Conservation (phyloP, 2,797 vertebrate species). For the Eulemur mongoz region DNA sequence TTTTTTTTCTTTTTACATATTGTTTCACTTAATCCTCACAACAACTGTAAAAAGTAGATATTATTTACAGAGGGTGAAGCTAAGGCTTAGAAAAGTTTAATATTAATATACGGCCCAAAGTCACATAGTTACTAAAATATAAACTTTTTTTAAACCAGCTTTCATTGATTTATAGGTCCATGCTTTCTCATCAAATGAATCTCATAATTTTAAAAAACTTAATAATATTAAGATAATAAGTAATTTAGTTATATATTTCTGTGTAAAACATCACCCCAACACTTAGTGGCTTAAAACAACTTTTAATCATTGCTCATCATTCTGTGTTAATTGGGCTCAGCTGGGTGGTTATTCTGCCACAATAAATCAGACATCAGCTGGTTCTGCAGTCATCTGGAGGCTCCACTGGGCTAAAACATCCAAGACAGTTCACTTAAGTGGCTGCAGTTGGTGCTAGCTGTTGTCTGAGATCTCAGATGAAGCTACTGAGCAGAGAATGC, state of each 20-base stretch:
- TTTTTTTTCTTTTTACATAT: neutral
- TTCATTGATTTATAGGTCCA: neutral
- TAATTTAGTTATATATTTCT: neutral
- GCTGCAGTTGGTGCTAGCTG: neutral
- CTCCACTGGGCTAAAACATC: neutral
- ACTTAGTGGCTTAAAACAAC: neutral
- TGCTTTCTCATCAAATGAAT: neutral
- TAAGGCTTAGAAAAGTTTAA: constrained; percentile 1
- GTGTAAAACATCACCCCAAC: neutral
- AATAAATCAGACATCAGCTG: neutral
- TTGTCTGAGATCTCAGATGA: neutral
- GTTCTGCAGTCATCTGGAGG: neutral
- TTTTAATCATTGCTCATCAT: neutral
- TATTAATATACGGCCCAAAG: neutral
- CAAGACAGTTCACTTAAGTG: neutral
- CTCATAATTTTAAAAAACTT: neutral
- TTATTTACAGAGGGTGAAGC: neutral
- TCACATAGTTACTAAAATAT: neutral
- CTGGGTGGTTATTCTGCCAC: neutral
- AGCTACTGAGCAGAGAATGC: neutral
- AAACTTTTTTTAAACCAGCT: neutral
- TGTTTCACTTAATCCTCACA: neutral
- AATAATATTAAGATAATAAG: neutral
- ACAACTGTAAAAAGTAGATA: neutral
- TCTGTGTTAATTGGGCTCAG: neutral